Conservation (phyloP, 2,888 invertebrate genomes). For the Temnothorax unifasciatus region DNA sequence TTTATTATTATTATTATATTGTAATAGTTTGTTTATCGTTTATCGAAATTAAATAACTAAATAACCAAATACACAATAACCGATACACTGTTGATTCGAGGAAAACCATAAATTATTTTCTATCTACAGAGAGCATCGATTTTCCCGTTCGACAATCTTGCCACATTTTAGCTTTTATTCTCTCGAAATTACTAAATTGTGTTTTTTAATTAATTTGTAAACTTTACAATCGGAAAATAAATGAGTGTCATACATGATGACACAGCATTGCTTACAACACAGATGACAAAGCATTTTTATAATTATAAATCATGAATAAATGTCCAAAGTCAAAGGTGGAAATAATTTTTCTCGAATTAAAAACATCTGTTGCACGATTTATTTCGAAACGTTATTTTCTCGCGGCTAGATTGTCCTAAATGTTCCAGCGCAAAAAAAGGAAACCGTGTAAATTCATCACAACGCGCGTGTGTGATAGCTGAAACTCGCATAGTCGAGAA, state of each 20-base stretch:
- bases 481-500: not conserved
- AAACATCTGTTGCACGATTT: not conserved
- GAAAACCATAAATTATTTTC: conserved; percentile 13
- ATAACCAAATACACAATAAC: not conserved
- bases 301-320: not conserved
- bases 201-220: conserved; percentile 35
- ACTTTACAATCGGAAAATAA: not conserved
- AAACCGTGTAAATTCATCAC: not conserved
- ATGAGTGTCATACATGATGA: not conserved
- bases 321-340: not conserved
- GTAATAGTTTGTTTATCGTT: not conserved
- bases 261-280: not conserved
- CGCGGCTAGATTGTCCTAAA: not conserved
- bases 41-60: conserved; percentile 9
- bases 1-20: not conserved
- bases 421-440: not conserved
- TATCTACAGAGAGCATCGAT: not conserved
- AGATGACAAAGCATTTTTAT: not conserved
- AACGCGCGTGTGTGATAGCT: not conserved
- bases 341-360: not conserved
- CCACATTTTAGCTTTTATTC: not conserved
- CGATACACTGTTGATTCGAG: not conserved
- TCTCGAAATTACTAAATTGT: not conserved
- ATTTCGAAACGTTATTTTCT: not conserved
- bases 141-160: conserved; percentile 20